Evolutionary conservation across 2,797 vertebrate genomes (phyloP).

Genomic region (Gymnocypris eckloni): DNA sequence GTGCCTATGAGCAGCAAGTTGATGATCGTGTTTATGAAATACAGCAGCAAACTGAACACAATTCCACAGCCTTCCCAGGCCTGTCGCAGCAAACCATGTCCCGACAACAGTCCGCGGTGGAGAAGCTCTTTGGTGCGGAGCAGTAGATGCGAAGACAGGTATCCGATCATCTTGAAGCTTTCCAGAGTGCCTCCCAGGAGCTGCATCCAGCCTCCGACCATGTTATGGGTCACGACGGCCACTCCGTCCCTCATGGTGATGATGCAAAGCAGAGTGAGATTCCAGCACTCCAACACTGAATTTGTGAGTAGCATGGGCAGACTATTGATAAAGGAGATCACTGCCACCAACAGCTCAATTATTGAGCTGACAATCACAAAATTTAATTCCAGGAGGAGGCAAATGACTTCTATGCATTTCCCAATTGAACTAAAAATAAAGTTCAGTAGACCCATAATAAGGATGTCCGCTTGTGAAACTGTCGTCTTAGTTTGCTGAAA

Average conservation of each 20-base stretch:
- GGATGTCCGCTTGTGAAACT: slow-evolving; percentile 11
- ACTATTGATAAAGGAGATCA: slow-evolving; percentile 78
- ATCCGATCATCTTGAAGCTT: slow-evolving; percentile 88
- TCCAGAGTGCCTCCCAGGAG: slow-evolving; percentile 84
- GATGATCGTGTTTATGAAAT: slow-evolving; percentile 90
- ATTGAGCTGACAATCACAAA: slow-evolving; percentile 87
- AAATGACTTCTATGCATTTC: slow-evolving; percentile 74
- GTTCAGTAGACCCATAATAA: slow-evolving; percentile 74
- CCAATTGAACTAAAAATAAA: slow-evolving; percentile 71
- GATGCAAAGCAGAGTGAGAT: slow-evolving; percentile 72
- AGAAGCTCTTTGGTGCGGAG: slow-evolving; percentile 86
- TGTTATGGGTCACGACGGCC: slow-evolving; percentile 69
- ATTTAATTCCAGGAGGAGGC: slow-evolving; percentile 88
- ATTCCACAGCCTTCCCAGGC: slow-evolving; percentile 86
- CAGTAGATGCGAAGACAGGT: slow-evolving; percentile 84
- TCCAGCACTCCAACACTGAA: slow-evolving; percentile 76
- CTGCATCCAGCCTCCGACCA: slow-evolving; percentile 73
- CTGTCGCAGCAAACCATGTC: slow-evolving; percentile 79
- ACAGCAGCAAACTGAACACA: slow-evolving; percentile 85
- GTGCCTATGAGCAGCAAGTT: slow-evolving; percentile 89
- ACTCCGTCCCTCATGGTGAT: slow-evolving; percentile 74
- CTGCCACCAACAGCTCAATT: slow-evolving; percentile 78
- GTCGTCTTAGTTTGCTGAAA: background rate
- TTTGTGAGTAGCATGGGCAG: slow-evolving; percentile 81
- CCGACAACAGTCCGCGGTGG: slow-evolving; percentile 81